Base-by-base conservation (phyloP, 2,113 vertebrate species). In the Alaudala cheleensis region DNA sequence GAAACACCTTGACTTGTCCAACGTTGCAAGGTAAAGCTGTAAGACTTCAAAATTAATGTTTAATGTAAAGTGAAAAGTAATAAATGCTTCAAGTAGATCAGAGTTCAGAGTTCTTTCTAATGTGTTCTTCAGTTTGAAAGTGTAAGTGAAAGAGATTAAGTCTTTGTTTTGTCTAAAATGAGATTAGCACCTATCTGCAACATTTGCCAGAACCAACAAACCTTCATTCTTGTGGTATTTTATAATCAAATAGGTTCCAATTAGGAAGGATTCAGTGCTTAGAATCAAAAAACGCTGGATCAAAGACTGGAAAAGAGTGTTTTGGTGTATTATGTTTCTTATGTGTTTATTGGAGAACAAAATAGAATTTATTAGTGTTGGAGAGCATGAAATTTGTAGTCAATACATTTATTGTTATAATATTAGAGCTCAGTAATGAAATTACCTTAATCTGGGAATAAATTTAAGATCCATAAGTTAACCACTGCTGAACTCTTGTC, bases 1-100 rank as follows among this genome's bases (percentile, higher is more conserved):
- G 45, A 98, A 99, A 90, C 99, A 99, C 95, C 98, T 99, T 12
- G 99, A 99, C 95, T 98, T 99, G 82, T 99, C 99, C n/a, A 97
- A 98, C 11, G 98, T 97, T 97, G 96, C 98, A 96, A 98, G 97
- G 99, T 99, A 96, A 97, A 96, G n/a, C 34, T 78, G 7, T 19
- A 39, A 72, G 25, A 14, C 11, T 42, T 60, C n/a, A 85, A 40
- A 88, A 62, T 61, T 9, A 76, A n/a, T 67, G 34, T 47, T 49
- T 42, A 61, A 14, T 37, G 37, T 37, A 37, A 37, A 37, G 37
- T 39, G 57, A 42, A 58, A 57, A 79, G 26, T 53, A 72, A 51
- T 31, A 37, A 34, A 16, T 77, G 22, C 20, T 85, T 80, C 6
- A 13, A n/a, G 18, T 34, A 61, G n/a, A 54, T 67, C 29, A 56